Conservation (phyloP, 2,113 vertebrate genomes). For the Urocitellus parryii region DNA sequence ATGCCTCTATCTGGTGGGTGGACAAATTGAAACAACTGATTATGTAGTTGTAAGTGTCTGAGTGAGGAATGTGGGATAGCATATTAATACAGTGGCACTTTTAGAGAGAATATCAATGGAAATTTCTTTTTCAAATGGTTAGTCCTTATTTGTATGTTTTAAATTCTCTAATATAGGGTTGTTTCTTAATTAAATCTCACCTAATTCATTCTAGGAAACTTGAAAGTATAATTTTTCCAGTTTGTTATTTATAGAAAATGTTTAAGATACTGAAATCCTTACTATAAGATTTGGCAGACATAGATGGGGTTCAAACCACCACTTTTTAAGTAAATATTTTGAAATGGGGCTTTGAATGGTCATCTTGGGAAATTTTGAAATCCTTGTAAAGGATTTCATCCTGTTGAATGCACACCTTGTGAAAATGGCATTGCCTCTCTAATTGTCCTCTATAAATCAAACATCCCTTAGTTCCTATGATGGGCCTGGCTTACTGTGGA, state of each 20-base stretch:
- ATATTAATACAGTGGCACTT: not conserved
- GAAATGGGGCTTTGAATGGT: not conserved
- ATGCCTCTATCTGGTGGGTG: not conserved
- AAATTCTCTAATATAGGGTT: not conserved
- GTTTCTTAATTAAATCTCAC: not conserved
- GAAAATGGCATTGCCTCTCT: not conserved
- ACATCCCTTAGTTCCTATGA: not conserved
- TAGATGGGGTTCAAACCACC: not conserved
- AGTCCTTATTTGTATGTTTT: not conserved
- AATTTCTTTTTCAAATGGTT: conserved; percentile 7
- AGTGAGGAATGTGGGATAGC: not conserved
- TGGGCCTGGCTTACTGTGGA: not conserved
- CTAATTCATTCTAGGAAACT: not conserved
- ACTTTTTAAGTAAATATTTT: conserved; percentile 13
- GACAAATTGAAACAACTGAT: conserved; percentile 30
- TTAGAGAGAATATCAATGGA: not conserved
- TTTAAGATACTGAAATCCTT: not conserved
- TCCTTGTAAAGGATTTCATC: not conserved
- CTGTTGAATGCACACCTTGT: conserved; percentile 42
- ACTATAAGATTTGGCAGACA: not conserved
- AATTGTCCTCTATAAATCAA: conserved; percentile 21
- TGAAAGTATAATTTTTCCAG: conserved; percentile 51
- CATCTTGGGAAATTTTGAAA: not conserved
- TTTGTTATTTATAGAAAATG: not conserved
- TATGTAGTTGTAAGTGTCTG: not conserved